These are phyloP conservation scores for Lathronympha strigana DNA, from an alignment of 2,888 invertebrate species.

Conservation along the genomic window DNA sequence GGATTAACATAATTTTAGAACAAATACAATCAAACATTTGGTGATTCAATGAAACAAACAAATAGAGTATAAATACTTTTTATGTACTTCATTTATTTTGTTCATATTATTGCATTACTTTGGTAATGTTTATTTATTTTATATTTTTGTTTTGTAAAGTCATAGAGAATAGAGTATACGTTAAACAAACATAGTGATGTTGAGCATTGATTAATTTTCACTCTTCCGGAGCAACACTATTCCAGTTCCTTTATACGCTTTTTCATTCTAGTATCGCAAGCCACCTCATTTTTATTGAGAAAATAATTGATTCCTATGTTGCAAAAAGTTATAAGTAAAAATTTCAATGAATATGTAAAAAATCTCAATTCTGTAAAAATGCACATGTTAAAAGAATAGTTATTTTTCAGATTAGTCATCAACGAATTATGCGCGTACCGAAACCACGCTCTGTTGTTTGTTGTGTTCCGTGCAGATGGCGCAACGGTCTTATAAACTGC, in stretches of 20 bases:
- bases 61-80: background rate
- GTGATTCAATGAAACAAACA: no score
- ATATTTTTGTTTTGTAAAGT: slow-evolving; percentile 21
- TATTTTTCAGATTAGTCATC: background rate
- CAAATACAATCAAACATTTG: background rate
- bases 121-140: background rate
- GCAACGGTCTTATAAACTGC: slow-evolving; percentile 81
- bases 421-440: slow-evolving; percentile 53
- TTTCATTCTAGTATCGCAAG: background rate
- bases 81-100: background rate
- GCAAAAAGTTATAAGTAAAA: background rate
- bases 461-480: slow-evolving; percentile 77
- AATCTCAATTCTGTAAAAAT: no score
- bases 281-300: background rate
- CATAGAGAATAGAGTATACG: slow-evolving; percentile 36
- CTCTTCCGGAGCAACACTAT: slow-evolving; percentile 30
- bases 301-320: background rate
- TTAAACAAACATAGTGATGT: slow-evolving; percentile 38
- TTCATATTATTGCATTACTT: background rate
- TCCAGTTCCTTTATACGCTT: slow-evolving; percentile 21
- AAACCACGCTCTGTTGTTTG: slow-evolving; percentile 63
- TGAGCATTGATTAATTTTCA: slow-evolving; percentile 35
- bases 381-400: background rate
- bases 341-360: background rate
- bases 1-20: background rate